Evolutionary conservation across 2,797 vertebrate genomes (phyloP), one percentile per base, ranked within the genome.

Genomic region (Tangara arthus): DNA sequence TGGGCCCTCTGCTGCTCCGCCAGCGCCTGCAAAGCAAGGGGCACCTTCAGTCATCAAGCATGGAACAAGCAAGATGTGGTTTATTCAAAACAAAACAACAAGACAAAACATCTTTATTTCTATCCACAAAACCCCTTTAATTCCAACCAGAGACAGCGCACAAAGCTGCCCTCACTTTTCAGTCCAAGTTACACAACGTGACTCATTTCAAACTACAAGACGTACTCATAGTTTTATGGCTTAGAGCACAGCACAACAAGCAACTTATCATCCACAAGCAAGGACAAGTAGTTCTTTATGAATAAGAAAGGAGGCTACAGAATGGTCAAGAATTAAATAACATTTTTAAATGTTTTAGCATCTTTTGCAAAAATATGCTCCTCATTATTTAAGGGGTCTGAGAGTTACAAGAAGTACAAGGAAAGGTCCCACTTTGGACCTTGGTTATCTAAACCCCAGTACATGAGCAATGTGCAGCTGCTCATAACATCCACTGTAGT

Each of bases 1-100:
- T 99, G 99, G 41, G 98, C 98, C 94, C 99, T 98, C 97, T 99
- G 99, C 93, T 99, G 99, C 96, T 99, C 99, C 22, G 98, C 99
- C 91, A 99, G 97, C 61, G 98, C 99, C 99, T 99, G 94, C 79
- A 94, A 72, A 17, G 65, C 70, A 91, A 88, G 73, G 1, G n/a
- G 55, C 20, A 94, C 66, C 81, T 76, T 83, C 93, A 65, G 52
- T 37, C 59, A 41, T 87, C 94, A 55, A 27, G 30, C 34, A 60
- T 0, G 16, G 2, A 70, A 92, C 49, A 60, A 66, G 44, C n/a
- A 53, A 42, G 20, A 46, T 18, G 46, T 16, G 24, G 15, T 1
- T 15, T 56, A 39, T 50, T 12, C 1, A 3, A 44, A 53, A 34
- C 1, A 66, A 47, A 83, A 39, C 19, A 65, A 37, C 14, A 82